Evolutionary conservation across 1,140 invertebrate species (phyloP).

Genomic region (Apolygus lucorum): DNA sequence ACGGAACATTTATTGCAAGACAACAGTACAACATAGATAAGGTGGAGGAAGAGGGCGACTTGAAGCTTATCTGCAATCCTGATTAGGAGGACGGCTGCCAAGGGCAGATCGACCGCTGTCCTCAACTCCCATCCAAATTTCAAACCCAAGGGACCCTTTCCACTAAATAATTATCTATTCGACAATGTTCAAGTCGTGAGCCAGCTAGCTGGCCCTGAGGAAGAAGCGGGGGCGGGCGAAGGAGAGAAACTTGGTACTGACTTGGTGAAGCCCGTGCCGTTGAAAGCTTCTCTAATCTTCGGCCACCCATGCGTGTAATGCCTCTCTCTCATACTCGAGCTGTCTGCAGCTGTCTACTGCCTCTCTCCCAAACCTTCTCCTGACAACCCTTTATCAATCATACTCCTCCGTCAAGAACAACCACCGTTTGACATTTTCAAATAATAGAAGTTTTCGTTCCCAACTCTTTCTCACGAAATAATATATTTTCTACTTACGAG

Average conservation of each 20-base stretch:
- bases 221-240: too few relatives aligned
- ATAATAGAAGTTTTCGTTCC: too few relatives aligned
- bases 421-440: neutral
- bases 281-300: slow-evolving; percentile 5
- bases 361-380: neutral
- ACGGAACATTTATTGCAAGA: too few relatives aligned
- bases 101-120: slow-evolving; percentile 13
- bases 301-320: neutral
- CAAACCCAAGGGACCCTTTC: neutral
- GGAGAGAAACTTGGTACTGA: neutral
- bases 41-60: neutral
- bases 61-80: slow-evolving; percentile 12
- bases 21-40: too few relatives aligned
- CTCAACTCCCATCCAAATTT: neutral
- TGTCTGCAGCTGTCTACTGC: neutral
- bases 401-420: neutral
- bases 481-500: too few relatives aligned
- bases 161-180: slow-evolving; percentile 11
- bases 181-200: neutral
- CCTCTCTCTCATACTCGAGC: neutral
- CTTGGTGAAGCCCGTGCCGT: neutral
- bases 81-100: slow-evolving; percentile 7
- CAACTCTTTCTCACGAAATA: too few relatives aligned
- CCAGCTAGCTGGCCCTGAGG: neutral
- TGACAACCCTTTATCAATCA: neutral